Percentiles rank a stretch among this genome's conserved stretches.
Evolutionary conservation across 1,140 invertebrate species (phyloP).

Genomic region (Brachionus rubens): DNA sequence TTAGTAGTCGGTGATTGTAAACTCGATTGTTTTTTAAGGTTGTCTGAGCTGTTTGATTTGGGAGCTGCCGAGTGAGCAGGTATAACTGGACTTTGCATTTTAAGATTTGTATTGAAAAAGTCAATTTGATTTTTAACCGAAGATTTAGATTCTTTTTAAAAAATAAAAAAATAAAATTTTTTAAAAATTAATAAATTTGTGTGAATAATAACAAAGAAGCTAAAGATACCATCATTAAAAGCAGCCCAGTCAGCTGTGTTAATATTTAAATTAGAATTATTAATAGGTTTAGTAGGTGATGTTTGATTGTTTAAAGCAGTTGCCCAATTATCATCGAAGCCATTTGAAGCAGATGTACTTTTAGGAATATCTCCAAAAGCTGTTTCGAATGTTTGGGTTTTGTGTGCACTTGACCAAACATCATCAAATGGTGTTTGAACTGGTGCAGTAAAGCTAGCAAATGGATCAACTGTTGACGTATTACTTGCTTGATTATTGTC

Average conservation of each 20-base stretch:
- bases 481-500: not conserved
- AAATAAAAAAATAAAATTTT: not conserved
- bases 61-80: not conserved
- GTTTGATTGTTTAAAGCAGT: not conserved
- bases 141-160: not conserved
- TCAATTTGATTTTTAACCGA: not conserved
- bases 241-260: slow-evolving; percentile 29
- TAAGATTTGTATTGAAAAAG: slow-evolving; percentile 28
- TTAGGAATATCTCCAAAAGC: slow-evolving; percentile 2
- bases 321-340: slow-evolving; percentile 37
- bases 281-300: not conserved
- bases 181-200: not conserved
- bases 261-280: not conserved
- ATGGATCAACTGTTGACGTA: not conserved
- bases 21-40: not conserved
- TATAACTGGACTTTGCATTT: slow-evolving; percentile 11
- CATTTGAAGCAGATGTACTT: not conserved
- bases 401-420: not conserved
- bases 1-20: slow-evolving; percentile 50
- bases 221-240: not conserved
- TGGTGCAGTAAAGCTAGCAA: not conserved
- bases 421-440: not conserved
- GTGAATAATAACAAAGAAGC: no score
- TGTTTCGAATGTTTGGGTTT: not conserved
- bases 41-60: not conserved